phyloP scores from a whole-genome alignment of 2,888 invertebrate species.

The Eumerus sabulonum region DNA sequence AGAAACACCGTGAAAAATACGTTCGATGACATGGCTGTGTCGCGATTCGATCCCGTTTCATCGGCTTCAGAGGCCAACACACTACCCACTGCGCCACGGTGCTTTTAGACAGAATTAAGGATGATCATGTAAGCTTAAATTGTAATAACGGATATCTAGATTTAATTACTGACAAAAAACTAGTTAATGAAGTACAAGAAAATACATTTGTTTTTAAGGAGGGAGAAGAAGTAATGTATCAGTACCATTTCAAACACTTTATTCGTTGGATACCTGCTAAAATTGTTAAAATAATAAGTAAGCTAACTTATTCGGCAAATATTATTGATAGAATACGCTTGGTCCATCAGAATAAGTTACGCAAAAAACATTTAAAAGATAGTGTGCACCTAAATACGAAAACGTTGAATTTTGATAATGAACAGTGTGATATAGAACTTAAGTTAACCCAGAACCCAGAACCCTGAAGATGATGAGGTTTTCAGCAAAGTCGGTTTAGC shows the following conservation, averaged over 20 bases:
- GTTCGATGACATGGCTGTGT: too few species aligned
- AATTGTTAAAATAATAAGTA: slow-evolving; percentile 25
- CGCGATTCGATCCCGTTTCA: too few species aligned
- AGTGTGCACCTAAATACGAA: slow-evolving; percentile 13
- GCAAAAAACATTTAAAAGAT: slow-evolving; percentile 24
- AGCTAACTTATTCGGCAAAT: slow-evolving; percentile 18
- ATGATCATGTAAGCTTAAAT: slow-evolving; percentile 3
- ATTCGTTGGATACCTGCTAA: slow-evolving; percentile 24
- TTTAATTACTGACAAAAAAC: background rate
- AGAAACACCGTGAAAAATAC: too few species aligned
- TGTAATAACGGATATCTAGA: slow-evolving; percentile 1
- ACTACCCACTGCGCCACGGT: too few species aligned
- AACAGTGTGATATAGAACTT: too few species aligned
- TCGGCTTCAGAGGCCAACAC: too few species aligned
- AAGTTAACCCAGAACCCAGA: too few species aligned
- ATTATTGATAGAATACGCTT: slow-evolving; percentile 15
- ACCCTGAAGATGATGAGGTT: too few species aligned
- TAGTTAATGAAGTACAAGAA: background rate
- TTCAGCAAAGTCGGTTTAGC: too few species aligned
- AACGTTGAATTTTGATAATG: too few species aligned
- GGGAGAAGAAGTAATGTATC: slow-evolving; percentile 30
- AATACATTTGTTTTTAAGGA: slow-evolving; percentile 1
- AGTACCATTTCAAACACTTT: slow-evolving; percentile 25
- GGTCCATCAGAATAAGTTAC: slow-evolving; percentile 18
- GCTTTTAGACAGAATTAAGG: slow-evolving; percentile 4